Evolutionary conservation across 2,888 invertebrate species (phyloP), one percentile per base, ranked within the genome.

Genomic region (Pollenia griseotomentosa): DNA sequence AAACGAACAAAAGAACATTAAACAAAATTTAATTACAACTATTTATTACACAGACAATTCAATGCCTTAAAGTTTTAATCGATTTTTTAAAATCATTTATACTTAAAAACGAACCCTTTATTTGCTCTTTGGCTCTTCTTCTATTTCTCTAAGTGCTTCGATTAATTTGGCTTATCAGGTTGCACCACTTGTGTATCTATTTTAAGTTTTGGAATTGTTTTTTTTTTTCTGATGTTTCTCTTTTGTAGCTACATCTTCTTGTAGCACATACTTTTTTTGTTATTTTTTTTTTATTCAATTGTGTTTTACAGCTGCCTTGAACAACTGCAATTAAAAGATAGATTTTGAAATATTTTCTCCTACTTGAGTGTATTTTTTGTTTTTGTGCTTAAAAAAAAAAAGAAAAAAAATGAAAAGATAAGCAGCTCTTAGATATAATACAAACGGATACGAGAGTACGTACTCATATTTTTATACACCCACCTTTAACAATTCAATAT

Each of bases 121-220:
- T 65, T 79, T 59, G 16, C 59, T 61, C 19, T 19, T 42, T 11
- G 12, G 11, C 42, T 53, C 44, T 75, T 33, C 68, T 51, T 55
- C 55, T 78, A 70, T 65, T 78, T 40, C 63, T 78, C 46, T 83
- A 86, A 87, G 88, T 87, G 87, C 81, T 82, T 57, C 88, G 84
- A 87, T 88, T 88, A 88, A 84, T 86, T 88, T 85, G 44, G 87
- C 79, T 88, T 88, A 88, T 86, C 88, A 84, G 55, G 79, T 80
- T 86, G 83, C 87, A 82, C 78, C 87, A 87, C 87, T 87, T 87
- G 81, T 78, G 74, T 87, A 87, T 87, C 81, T 73, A 42, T 83
- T 87, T 82, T 81, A 66, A 83, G 75, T 78, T 33, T 33, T 80
- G 19, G 55, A 68, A 68, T 53, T 19, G 23, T 61, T 46, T 44